Conservation (phyloP, 1,140 invertebrate genomes). For the Aricia agestis region DNA sequence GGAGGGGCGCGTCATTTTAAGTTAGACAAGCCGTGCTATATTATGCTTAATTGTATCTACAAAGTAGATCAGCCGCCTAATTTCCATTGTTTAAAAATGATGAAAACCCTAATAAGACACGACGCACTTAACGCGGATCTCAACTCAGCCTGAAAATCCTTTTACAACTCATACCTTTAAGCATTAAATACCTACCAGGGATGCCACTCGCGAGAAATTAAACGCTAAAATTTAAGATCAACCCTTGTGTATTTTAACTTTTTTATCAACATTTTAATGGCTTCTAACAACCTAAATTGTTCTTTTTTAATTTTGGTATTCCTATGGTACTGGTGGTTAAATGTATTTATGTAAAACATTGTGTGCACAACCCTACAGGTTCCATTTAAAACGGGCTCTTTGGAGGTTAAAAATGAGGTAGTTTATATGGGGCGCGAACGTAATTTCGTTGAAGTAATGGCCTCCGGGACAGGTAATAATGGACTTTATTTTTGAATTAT, state of each 20-base stretch:
- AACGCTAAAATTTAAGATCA: background rate
- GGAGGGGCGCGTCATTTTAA: too few relatives aligned
- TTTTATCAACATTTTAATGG: too few relatives aligned
- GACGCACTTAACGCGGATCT: conserved; percentile 28
- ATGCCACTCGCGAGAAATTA: background rate
- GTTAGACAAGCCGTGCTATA: too few relatives aligned
- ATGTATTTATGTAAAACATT: background rate
- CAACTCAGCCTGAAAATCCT: conserved; percentile 27
- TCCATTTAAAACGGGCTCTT: conserved; percentile 13
- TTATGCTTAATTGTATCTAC: too few relatives aligned
- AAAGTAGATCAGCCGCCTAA: too few relatives aligned
- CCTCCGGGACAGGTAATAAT: conserved; percentile 17
- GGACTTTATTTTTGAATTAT: conserved; percentile 16
- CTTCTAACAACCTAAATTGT: too few relatives aligned
- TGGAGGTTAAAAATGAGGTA: conserved; percentile 30
- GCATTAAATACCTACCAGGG: conserved; percentile 24
- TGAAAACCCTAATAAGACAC: background rate
- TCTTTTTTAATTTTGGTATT: too few relatives aligned
- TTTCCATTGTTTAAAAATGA: background rate
- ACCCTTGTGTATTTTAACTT: background rate
- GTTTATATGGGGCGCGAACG: conserved; percentile 26
- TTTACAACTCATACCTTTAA: conserved; percentile 29
- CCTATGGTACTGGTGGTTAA: too few relatives aligned
- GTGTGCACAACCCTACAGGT: conserved; percentile 2
- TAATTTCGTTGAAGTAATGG: conserved; percentile 28